Conservation (phyloP, 1,140 invertebrate genomes). For the Caenorhabditis briggsae region DNA sequence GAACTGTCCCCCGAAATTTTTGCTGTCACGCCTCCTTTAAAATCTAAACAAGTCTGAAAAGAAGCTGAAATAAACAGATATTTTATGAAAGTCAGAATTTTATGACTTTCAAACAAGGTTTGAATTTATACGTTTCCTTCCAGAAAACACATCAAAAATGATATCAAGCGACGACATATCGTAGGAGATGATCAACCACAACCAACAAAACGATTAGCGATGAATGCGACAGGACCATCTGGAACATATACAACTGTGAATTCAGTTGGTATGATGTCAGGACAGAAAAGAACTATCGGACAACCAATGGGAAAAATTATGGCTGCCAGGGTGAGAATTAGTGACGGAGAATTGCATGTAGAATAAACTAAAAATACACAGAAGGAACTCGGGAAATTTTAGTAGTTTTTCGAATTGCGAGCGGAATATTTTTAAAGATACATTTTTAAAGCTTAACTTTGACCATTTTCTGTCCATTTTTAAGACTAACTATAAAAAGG, state of each 20-base stretch:
- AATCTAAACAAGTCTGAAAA: no score
- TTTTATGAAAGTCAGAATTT: no score
- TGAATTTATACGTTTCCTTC: constrained; percentile 4
- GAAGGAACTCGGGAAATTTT: no score
- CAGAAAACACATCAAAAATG: constrained; percentile 68
- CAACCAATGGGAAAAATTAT: background rate
- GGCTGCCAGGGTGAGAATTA: background rate
- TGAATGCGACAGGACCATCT: background rate
- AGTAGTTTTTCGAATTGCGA: no score
- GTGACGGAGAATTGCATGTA: background rate
- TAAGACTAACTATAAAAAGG: no score
- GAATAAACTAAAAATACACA: background rate
- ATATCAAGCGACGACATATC: constrained; percentile 66
- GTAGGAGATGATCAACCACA: constrained; percentile 50
- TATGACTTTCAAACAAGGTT: background rate
- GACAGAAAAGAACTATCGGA: no score
- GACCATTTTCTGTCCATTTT: no score
- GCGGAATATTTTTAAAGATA: background rate
- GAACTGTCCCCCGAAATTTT: no score
- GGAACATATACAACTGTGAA: background rate
- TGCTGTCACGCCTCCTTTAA: no score
- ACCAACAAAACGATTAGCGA: constrained; percentile 4
- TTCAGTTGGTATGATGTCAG: background rate
- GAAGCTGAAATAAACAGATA: no score
- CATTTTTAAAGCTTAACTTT: background rate